These are phyloP conservation scores for Lophius piscatorius DNA, from an alignment of 2,113 vertebrate species.

Conservation along the genomic window DNA sequence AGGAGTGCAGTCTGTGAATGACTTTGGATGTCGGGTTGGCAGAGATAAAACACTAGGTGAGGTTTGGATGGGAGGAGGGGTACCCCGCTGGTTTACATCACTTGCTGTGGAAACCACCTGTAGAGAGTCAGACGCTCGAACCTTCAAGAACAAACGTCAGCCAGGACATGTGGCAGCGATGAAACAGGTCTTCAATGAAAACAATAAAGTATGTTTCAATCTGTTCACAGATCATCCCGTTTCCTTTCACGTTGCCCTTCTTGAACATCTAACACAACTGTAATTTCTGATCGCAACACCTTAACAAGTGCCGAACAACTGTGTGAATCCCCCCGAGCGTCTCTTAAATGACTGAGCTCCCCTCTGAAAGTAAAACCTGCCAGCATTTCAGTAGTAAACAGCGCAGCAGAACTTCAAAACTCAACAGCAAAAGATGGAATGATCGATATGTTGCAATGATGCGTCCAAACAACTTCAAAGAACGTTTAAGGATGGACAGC, in stretches of 20 bases:
- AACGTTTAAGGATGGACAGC: no score
- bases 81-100: constrained; percentile 61
- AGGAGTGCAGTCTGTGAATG: constrained; percentile 34
- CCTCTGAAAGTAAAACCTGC: constrained; percentile 37
- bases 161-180: constrained; percentile 39
- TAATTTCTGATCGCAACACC: neutral
- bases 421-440: neutral
- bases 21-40: neutral
- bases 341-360: constrained; percentile 12
- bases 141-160: constrained; percentile 16
- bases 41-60: constrained; percentile 8
- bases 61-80: neutral
- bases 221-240: neutral
- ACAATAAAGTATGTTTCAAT: neutral
- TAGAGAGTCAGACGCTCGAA: constrained; percentile 17
- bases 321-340: constrained; percentile 37
- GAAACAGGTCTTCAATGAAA: constrained; percentile 35
- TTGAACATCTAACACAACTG: neutral
- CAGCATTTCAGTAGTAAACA: constrained; percentile 70
- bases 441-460: neutral
- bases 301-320: constrained; percentile 17
- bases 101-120: constrained; percentile 25
- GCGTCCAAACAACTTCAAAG: constrained; percentile 10
- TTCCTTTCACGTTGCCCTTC: neutral
- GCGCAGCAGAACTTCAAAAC: constrained; percentile 52